phyloP scores from a whole-genome alignment of 2,888 invertebrate species.

The Xanthorhoe designata region DNA sequence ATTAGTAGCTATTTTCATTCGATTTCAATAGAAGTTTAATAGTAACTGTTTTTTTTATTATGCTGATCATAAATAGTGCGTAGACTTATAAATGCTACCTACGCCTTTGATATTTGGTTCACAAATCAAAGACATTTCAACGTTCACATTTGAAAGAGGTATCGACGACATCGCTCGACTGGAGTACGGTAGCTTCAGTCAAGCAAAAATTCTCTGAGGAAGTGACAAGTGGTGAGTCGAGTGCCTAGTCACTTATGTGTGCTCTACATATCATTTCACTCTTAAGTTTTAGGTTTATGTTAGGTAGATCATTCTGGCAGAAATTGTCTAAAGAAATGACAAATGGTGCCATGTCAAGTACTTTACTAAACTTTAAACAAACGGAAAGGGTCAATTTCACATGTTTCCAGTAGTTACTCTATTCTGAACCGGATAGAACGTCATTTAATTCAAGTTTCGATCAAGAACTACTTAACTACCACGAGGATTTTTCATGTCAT shows the following conservation, averaged over 20 bases:
- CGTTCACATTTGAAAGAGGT: not conserved
- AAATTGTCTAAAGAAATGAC: too few species aligned
- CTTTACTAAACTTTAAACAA: too few species aligned
- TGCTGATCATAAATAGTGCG: not conserved
- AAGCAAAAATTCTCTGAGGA: slow-evolving; percentile 28
- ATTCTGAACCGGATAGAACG: too few species aligned
- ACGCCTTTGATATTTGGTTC: not conserved
- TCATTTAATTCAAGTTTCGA: too few species aligned
- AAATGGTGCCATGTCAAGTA: too few species aligned
- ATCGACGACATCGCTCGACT: slow-evolving; percentile 3
- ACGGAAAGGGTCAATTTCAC: too few species aligned
- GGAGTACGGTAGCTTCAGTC: slow-evolving; percentile 14
- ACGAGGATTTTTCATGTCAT: not conserved
- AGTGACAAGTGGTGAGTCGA: slow-evolving; percentile 33
- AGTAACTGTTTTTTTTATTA: too few species aligned
- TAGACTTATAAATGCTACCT: not conserved
- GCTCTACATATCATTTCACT: slow-evolving; percentile 27
- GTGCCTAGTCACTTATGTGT: slow-evolving; percentile 38
- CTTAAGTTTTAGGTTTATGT: not conserved
- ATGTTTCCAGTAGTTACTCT: too few species aligned
- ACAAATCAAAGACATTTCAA: slow-evolving; percentile 8
- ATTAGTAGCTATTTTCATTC: too few species aligned
- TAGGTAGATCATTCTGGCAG: too few species aligned
- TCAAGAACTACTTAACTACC: too few species aligned
- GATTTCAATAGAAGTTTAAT: too few species aligned